These are phyloP conservation scores for Brachypalpus laphriformis DNA, from an alignment of 2,888 invertebrate genomes.

Conservation along the genomic window DNA sequence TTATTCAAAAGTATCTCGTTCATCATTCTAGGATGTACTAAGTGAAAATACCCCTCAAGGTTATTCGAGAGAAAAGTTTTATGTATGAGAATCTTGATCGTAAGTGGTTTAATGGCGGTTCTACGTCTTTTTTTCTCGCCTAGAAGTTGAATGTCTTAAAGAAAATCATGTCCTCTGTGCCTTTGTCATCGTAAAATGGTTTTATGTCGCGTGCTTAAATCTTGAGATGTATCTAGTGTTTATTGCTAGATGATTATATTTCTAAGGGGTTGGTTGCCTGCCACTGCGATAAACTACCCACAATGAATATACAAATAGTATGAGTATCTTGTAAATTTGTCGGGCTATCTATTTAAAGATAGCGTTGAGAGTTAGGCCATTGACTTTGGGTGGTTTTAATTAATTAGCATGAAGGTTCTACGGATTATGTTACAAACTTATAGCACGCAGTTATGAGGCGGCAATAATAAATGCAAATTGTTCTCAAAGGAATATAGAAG, in stretches of 20 bases:
- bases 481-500: neutral
- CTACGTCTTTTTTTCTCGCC: neutral
- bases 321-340: neutral
- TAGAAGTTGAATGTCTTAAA: neutral
- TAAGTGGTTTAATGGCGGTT: constrained; percentile 37
- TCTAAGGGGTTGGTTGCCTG: neutral
- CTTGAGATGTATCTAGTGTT: neutral
- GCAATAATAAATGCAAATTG: neutral
- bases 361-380: neutral
- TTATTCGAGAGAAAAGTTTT: neutral
- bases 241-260: neutral
- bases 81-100: constrained; percentile 6
- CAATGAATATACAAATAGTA: neutral
- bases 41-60: constrained; percentile 8
- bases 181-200: neutral
- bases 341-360: neutral
- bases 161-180: neutral
- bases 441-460: neutral
- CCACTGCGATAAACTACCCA: neutral
- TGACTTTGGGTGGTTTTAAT: neutral
- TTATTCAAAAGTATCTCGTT: constrained; percentile 20
- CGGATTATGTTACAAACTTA: constrained; percentile 7
- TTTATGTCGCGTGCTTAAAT: neutral
- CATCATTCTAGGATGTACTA: neutral
- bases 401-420: neutral